Base-by-base conservation (phyloP, 1,140 invertebrate genomes). In the Rhopalosiphum padi region DNA sequence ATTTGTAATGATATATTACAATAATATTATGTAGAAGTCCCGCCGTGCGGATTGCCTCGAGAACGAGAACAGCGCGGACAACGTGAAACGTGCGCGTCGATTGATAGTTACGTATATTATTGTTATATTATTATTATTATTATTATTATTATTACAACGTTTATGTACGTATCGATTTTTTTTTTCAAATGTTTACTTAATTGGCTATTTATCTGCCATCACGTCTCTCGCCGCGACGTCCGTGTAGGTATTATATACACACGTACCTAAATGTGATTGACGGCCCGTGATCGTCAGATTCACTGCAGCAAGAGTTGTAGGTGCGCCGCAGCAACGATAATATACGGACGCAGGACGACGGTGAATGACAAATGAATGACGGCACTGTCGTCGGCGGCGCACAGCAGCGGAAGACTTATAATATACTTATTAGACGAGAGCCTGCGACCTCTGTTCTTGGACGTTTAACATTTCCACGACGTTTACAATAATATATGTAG, bases 341-440 rank as follows among this genome's bases (percentile, higher is more conserved):
- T 77, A 77, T 77, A n/a, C 15, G 4, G n/a, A 68, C n/a, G 60
- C 35, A 11, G 9, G 86, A 21, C 83, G 46, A 51, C 86, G 46
- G 46, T 35, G 86, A 88, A 88, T 51, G 86, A 88, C 86, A 88
- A 88, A 88, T 88, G 86, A 88, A 88, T 51, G 86, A 51, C 86
- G 23, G 37, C 41, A 41, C 41, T 8, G 37, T 15, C 23, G 86
- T 22, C 43, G 86, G 1, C 46, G 23, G 85, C 43, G 23, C 82
- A 37, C 37, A 21, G 22, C 82, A 60, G 60, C 60, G 15, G 60
- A 77, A n/a, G 60, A n/a, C 60, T 77, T 77, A 35, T 35, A 77
- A 77, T 77, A 77, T n/a, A 77, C 60, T 77, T 77, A 77, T 77
- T n/a, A 77, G 60, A 77, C 18, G 60, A 77, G 30, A 35, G 60